Base-by-base conservation (phyloP, 1,140 invertebrate genomes). In the Brachystomella parvula region DNA sequence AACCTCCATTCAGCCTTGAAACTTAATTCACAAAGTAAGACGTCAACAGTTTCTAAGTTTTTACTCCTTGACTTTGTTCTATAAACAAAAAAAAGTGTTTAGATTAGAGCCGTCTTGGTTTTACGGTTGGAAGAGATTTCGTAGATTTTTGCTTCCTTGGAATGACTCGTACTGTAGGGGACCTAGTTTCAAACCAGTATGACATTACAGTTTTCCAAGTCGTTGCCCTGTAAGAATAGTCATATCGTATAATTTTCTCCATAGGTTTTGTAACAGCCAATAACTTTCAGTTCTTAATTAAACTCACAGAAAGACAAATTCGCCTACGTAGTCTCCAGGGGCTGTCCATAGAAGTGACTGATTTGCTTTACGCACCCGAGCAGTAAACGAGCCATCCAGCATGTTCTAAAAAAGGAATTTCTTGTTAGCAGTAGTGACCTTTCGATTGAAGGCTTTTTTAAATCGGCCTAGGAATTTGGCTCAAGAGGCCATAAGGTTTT, bases 391-490 rank as follows among this genome's bases (percentile, higher is more conserved):
- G 28, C 53, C 57, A 28, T 58, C 57, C 56, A 65, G 35, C 64
- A 65, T 65, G n/a, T 65, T 65, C 64, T 65, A 60, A 12, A 56
- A 21, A 47, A n/a, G n/a, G n/a, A n/a, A n/a, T n/a, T n/a, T n/a
- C n/a, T n/a, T n/a, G n/a, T n/a, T n/a, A n/a, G n/a, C n/a, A n/a
- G n/a, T n/a, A n/a, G n/a, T n/a, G n/a, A n/a, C n/a, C n/a, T n/a
- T n/a, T n/a, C n/a, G n/a, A n/a, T n/a, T n/a, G n/a, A n/a, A n/a
- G n/a, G n/a, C n/a, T n/a, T n/a, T n/a, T n/a, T n/a, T n/a, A n/a
- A n/a, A n/a, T n/a, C n/a, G n/a, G n/a, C n/a, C n/a, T n/a, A n/a
- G n/a, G n/a, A n/a, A n/a, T n/a, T n/a, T n/a, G n/a, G n/a, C n/a
- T n/a, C n/a, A n/a, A n/a, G n/a, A n/a, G n/a, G n/a, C n/a, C n/a